Evolutionary conservation across 2,113 vertebrate genomes (phyloP).

Genomic region (Taurulus bubalis): DNA sequence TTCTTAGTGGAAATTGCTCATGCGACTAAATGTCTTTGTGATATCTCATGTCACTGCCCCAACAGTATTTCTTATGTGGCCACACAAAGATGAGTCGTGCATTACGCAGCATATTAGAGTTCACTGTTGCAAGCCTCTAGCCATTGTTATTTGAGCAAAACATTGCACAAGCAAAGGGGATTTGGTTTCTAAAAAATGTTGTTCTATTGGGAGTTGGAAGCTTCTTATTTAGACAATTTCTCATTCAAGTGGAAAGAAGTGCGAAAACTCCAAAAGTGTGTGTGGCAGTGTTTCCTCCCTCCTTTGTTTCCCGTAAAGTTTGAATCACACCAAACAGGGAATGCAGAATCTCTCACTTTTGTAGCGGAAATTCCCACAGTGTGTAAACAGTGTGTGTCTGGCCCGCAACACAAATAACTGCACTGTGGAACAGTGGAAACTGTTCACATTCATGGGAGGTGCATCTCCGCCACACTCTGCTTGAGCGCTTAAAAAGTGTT

Average conservation of each 20-base stretch:
- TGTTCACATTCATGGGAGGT: constrained; percentile 8
- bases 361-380: constrained; percentile 59
- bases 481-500: not conserved
- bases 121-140: not conserved
- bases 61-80: not conserved
- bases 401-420: constrained; percentile 45
- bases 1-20: not conserved
- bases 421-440: constrained; percentile 16
- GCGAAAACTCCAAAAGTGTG: constrained; percentile 5
- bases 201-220: not conserved
- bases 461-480: constrained; percentile 4
- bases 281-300: constrained; percentile 20
- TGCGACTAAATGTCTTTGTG: not conserved
- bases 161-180: not conserved
- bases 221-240: not conserved
- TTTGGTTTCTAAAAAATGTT: not conserved
- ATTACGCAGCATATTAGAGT: not conserved
- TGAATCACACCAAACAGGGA: constrained; percentile 60
- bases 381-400: constrained; percentile 31
- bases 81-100: not conserved
- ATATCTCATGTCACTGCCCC: not conserved
- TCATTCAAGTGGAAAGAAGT: constrained; percentile 7
- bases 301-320: constrained; percentile 58
- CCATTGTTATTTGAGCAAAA: not conserved
- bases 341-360: constrained; percentile 29